Base-by-base conservation (phyloP, 2,888 invertebrate species). In the Drosophila aldrichi region DNA sequence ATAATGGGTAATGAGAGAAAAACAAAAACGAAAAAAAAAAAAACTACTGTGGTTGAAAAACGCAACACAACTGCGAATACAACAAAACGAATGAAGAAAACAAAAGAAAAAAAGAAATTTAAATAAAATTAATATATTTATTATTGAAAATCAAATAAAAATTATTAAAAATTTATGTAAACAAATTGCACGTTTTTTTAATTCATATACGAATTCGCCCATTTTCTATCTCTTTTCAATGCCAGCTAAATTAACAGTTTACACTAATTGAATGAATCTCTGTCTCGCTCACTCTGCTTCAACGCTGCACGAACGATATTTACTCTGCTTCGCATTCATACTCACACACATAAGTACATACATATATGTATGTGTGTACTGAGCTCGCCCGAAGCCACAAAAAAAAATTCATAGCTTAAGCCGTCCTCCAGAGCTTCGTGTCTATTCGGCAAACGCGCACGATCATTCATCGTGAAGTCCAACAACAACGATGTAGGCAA, bases 91-190 rank as follows among this genome's bases (percentile, higher is more conserved):
- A 61, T 57, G 54, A 71, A 67, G 38, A 52, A 69, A 67, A 70
- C 57, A 52, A 66, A 52, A 48, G 51, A 65, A 59, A 67, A 57
- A 40, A 60, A 68, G 46, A 63, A 16, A 62, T 54, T 70, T 74
- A 83, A 81, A 81, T 72, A 79, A 79, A 76, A 84, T 85, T 73
- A 81, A 86, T 82, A 87, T 88, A 84, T 88, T 83, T 83, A 83
- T 77, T 83, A 83, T 85, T 88, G 79, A 88, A 88, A 85, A 80
- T 83, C 82, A 82, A 83, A 83, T 81, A 88, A 79, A 82, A 77
- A 86, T 85, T 81, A 87, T 87, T 79, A 74, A 74, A 83, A 86
- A 83, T 69, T 64, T 86, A 88, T 83, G 84, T 80, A 75, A 82
- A 77, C 74, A 82, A 69, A 32, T 25, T 12, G n/a, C 6, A 62